phyloP scores from a whole-genome alignment of 2,797 vertebrate genomes.

The Coluber constrictor region DNA sequence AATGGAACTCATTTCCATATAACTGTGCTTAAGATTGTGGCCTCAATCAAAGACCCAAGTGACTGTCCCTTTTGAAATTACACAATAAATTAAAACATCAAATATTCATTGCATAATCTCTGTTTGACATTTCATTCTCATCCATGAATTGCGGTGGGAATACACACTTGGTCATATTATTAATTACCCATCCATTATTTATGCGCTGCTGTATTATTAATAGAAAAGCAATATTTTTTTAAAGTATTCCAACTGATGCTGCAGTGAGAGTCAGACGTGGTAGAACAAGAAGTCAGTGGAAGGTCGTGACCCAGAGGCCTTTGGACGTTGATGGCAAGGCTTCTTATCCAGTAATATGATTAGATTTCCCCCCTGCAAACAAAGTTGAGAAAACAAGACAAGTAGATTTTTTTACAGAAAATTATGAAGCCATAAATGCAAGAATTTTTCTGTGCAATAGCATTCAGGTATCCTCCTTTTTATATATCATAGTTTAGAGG shows the following conservation, averaged over 20 bases:
- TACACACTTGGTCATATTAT: constrained; percentile 35
- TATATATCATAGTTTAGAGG: neutral
- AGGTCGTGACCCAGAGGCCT: neutral
- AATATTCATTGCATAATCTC: constrained; percentile 53
- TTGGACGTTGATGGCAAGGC: neutral
- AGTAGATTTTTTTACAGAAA: neutral
- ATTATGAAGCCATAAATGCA: neutral
- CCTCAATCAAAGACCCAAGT: constrained; percentile 12
- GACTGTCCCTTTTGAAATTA: constrained; percentile 13
- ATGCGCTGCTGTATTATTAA: constrained; percentile 52
- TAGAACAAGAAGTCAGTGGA: neutral
- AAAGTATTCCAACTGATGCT: constrained; percentile 20
- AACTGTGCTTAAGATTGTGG: neutral
- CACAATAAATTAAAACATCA: constrained; percentile 51
- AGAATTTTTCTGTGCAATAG: neutral
- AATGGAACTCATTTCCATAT: neutral
- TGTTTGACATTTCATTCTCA: constrained; percentile 47
- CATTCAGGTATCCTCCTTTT: neutral
- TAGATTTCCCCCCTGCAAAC: neutral
- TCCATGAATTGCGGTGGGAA: constrained; percentile 33
- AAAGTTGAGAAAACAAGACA: neutral
- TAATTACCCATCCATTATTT: constrained; percentile 54
- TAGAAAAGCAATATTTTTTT: constrained; percentile 40
- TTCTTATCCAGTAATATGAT: neutral
- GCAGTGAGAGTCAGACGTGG: neutral